These are phyloP conservation scores for Tachycineta bicolor DNA, from an alignment of 2,113 vertebrate species.

Conservation along the genomic window DNA sequence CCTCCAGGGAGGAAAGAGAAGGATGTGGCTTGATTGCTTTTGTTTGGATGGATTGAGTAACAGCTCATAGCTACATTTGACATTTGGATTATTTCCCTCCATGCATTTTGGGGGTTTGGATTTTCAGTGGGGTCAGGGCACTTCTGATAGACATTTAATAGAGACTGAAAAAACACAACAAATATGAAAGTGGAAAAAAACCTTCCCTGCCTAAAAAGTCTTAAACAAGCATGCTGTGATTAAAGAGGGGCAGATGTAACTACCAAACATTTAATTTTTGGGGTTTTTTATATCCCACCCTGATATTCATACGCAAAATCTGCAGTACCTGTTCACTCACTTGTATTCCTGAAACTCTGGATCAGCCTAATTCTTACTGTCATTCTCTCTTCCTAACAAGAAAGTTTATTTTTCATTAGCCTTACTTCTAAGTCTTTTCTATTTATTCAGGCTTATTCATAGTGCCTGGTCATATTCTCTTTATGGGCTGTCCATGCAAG, in stretches of 20 bases:
- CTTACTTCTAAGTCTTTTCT: neutral
- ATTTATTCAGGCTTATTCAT: neutral
- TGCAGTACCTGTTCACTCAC: neutral
- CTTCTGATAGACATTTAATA: neutral
- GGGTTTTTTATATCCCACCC: neutral
- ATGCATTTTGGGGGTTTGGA: neutral
- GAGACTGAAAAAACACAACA: neutral
- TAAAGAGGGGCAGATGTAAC: neutral
- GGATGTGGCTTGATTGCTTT: neutral
- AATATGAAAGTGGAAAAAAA: neutral
- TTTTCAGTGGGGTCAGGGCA: neutral
- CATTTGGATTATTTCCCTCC: neutral
- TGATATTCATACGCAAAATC: neutral
- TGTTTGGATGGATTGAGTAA: neutral
- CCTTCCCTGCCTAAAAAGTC: neutral
- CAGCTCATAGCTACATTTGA: neutral
- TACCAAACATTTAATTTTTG: neutral
- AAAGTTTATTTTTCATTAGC: slow-evolving; percentile 23
- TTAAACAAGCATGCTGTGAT: neutral
- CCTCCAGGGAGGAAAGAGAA: neutral
- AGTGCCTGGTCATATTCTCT: neutral
- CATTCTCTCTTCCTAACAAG: neutral
- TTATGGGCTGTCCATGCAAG: neutral
- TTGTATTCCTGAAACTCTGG: neutral
- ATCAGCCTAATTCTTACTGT: neutral